Base-by-base conservation (phyloP, 2,888 invertebrate genomes). In the Agriotes lineatus region DNA sequence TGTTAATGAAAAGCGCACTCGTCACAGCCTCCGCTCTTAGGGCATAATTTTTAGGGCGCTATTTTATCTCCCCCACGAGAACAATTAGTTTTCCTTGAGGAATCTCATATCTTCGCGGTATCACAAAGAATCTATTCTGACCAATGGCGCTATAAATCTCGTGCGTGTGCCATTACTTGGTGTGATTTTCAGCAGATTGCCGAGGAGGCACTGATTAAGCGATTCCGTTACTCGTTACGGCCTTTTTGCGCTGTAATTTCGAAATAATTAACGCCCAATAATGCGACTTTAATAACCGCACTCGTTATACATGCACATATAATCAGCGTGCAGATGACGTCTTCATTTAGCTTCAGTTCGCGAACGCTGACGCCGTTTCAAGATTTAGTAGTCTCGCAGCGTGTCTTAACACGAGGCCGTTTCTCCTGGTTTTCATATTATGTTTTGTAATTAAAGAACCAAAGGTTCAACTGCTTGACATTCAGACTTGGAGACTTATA, bases 271-370 rank as follows among this genome's bases (percentile, higher is more conserved):
- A 52, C 63, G 58, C 58, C 45, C 58, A 19, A 68, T 63, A 59
- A 68, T 68, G 62, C 58, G 42, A 37, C 58, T 68, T 68, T 68
- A 62, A 68, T 68, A 67, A 57, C 68, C 42, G 45, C 68, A 68
- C 56, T 63, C 45, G 50, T 58, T 64, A 68, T 63, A 48, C 52
- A 63, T 68, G 63, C 57, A 68, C 50, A 68, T 59, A 68, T 68
- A 68, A 68, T 68, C 62, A 68, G 50, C 44, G 50, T 68, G 68
- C 68, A 68, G 57, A 68, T 68, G 68, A 68, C 68, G 68, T 68
- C 68, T 68, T 68, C 50, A 63, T 50, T 63, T 63, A 63, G n/a
- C 50, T 63, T 63, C 58, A 50, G 68, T 50, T 44, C 50, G 68
- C 44, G 50, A 67, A 58, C 58, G 35, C 45, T 33, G 39, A 62